Percentiles rank a stretch among this genome's conserved stretches.
These are phyloP conservation scores for Troglohyphantes excavatus DNA, from an alignment of 2,888 invertebrate genomes.

Conservation along the genomic window DNA sequence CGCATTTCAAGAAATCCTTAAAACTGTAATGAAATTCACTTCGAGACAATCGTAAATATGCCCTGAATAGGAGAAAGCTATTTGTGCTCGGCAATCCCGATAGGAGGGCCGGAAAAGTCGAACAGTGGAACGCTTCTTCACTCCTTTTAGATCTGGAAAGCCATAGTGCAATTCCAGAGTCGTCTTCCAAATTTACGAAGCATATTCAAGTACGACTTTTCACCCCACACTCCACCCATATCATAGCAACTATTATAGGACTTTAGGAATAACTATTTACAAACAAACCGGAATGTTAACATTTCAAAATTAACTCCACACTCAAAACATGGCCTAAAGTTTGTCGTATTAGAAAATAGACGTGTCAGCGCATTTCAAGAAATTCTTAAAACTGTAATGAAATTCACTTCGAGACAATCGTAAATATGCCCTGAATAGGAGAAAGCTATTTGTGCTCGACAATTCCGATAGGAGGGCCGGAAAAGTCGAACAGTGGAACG, in stretches of 20 bases:
- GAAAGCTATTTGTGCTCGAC: slow-evolving; percentile 11
- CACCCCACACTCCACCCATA: too few species aligned
- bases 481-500: neutral
- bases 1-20: neutral
- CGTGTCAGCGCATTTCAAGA: neutral
- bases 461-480: slow-evolving; percentile 14
- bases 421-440: neutral
- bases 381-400: neutral
- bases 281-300: too few species aligned
- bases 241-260: too few species aligned
- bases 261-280: too few species aligned
- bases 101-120: neutral
- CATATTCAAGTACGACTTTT: too few species aligned
- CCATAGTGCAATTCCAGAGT: neutral
- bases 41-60: slow-evolving; percentile 6
- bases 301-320: too few species aligned
- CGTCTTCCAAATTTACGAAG: slow-evolving; percentile 56
- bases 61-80: slow-evolving; percentile 11
- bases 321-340: too few species aligned
- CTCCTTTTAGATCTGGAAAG: slow-evolving; percentile 30
- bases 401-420: slow-evolving; percentile 23
- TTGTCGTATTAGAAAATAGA: too few species aligned
- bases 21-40: slow-evolving; percentile 26
- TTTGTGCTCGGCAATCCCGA: slow-evolving; percentile 1
- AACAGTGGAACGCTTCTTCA: slow-evolving; percentile 8